A percentile compares a stretch with the other conserved stretches of the same genome.
Evolutionary conservation across 2,113 vertebrate genomes (phyloP).

Genomic region (Aptenodytes patagonicus): DNA sequence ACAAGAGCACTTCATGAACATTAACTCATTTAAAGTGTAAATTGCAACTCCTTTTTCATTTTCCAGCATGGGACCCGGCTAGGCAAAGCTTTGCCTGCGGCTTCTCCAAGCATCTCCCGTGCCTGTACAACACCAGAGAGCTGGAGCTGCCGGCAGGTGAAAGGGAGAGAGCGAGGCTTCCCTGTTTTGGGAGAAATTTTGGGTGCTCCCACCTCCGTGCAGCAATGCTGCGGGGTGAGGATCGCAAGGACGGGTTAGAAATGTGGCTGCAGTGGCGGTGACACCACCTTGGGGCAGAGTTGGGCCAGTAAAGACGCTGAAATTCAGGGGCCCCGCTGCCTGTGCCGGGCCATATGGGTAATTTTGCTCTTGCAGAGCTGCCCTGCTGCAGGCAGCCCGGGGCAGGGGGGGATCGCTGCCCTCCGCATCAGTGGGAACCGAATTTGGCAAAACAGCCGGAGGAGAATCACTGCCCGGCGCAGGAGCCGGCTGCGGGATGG

Average conservation of each 20-base stretch:
- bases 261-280: not conserved
- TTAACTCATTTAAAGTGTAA: not conserved
- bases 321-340: not conserved
- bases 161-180: not conserved
- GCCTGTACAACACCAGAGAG: not conserved
- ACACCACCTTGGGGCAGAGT: not conserved
- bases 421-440: not conserved
- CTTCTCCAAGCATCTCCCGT: accelerated
- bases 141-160: not conserved
- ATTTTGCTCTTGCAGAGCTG: not conserved
- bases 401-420: not conserved
- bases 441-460: not conserved
- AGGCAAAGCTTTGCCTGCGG: not conserved
- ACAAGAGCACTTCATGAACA: not conserved
- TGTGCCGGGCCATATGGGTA: not conserved
- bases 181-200: not conserved
- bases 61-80: not conserved
- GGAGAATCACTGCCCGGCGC: not conserved
- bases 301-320: not conserved
- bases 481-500: not conserved
- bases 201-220: not conserved
- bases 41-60: not conserved
- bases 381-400: not conserved
- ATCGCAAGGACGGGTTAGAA: not conserved
- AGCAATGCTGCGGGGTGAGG: not conserved